These are phyloP conservation scores for Drosophila aff. DNA, from an alignment of 1,140 invertebrate genomes.

Conservation along the genomic window DNA sequence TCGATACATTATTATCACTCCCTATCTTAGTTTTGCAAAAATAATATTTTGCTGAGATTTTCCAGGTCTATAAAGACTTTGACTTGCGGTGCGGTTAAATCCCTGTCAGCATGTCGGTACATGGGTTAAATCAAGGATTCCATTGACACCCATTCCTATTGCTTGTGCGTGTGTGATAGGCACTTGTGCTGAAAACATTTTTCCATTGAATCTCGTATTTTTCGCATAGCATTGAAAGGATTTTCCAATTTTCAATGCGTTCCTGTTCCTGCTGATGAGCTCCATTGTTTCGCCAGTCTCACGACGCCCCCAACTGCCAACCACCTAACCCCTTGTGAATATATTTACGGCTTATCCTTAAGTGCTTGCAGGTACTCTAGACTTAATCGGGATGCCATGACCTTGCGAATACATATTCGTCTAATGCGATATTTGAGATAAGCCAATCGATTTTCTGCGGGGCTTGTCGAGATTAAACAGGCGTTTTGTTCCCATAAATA, in stretches of 20 bases:
- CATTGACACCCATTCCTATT: slow-evolving; percentile 6
- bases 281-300: slow-evolving; percentile 62
- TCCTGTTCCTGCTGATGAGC: slow-evolving; percentile 68
- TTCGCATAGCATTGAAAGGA: slow-evolving; percentile 37
- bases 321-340: slow-evolving; percentile 1
- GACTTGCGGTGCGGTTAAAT: slow-evolving; percentile 1
- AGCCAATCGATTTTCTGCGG: neutral
- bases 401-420: neutral
- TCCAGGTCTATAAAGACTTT: slow-evolving; percentile 5
- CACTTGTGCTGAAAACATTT: slow-evolving; percentile 47
- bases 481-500: neutral
- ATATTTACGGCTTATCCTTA: slow-evolving; percentile 4
- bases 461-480: neutral
- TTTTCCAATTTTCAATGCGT: slow-evolving; percentile 75
- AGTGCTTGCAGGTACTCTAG: slow-evolving; percentile 5
- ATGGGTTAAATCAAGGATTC: slow-evolving; percentile 34
- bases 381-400: neutral
- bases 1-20: no score
- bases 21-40: neutral
- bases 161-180: slow-evolving; percentile 15
- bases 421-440: neutral
- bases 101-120: slow-evolving; percentile 10
- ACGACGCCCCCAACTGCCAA: slow-evolving; percentile 2
- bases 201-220: slow-evolving; percentile 49
- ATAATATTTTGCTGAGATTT: neutral